Evolutionary conservation across 2,888 invertebrate species (phyloP).

Genomic region (Papilio gigon): DNA sequence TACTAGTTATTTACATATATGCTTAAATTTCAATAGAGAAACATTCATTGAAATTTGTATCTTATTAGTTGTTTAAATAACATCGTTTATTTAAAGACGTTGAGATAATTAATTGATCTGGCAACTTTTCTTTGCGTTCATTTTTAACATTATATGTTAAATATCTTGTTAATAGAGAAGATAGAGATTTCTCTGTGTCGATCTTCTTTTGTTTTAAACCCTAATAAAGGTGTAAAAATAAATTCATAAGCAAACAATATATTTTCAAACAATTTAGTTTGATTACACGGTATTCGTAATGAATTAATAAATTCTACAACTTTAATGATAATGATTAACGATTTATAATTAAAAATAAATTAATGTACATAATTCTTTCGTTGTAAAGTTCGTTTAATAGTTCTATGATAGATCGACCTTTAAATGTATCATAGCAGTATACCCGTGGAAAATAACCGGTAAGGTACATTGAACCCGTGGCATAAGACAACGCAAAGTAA

Average conservation of each 20-base stretch:
- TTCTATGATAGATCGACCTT: background rate
- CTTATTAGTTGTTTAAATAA: background rate
- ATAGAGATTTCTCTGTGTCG: background rate
- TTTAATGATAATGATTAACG: background rate
- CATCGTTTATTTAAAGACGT: background rate
- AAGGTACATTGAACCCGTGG: constrained; percentile 16
- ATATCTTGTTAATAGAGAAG: background rate
- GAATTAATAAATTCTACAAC: background rate
- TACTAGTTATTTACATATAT: background rate
- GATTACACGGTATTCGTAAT: too few species aligned
- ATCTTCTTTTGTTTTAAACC: background rate
- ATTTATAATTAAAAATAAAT: background rate
- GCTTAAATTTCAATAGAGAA: background rate
- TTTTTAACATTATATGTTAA: background rate
- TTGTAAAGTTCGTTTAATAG: background rate
- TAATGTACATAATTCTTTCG: background rate
- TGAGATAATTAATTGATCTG: constrained; percentile 6
- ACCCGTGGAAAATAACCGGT: constrained; percentile 18
- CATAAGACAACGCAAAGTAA: background rate
- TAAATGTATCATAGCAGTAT: background rate
- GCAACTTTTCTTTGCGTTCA: too few species aligned
- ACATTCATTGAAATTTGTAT: background rate
- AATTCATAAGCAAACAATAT: background rate
- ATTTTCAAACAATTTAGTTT: too few species aligned
- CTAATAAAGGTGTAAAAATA: background rate